Evolutionary conservation across 2,888 invertebrate genomes (phyloP).

Genomic region (Kuschelorhynchus macadamiae): DNA sequence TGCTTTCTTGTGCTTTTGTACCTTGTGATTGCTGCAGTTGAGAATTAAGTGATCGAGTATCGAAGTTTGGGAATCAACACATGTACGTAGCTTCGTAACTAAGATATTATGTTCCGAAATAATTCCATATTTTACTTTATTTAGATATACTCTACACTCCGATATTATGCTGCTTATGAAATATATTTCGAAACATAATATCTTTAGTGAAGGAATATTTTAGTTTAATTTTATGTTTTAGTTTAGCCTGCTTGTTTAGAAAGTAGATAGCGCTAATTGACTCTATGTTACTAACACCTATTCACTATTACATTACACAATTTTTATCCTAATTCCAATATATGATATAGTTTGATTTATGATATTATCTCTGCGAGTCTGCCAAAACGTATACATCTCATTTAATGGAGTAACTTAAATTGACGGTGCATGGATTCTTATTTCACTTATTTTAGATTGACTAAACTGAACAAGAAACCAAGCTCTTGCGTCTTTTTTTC

Average conservation of each 20-base stretch:
- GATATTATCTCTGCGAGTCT: too few species aligned
- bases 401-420: too few species aligned
- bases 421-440: too few species aligned
- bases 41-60: constrained; percentile 6
- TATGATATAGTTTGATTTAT: neutral
- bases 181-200: constrained; percentile 12
- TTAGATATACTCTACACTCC: too few species aligned
- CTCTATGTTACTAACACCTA: constrained; percentile 9
- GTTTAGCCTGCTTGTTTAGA: constrained; percentile 18
- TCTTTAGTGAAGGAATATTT: constrained; percentile 2
- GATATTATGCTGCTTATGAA: too few species aligned
- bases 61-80: constrained; percentile 24
- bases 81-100: constrained; percentile 44
- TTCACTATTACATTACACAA: constrained; percentile 2
- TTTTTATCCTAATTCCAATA: neutral
- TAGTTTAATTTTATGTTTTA: constrained; percentile 18
- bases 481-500: too few species aligned
- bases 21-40: constrained; percentile 35
- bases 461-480: too few species aligned
- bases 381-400: too few species aligned
- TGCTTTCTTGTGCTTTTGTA: constrained; percentile 48
- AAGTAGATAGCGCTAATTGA: constrained; percentile 7
- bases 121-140: too few species aligned
- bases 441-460: too few species aligned
- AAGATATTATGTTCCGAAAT: constrained; percentile 1